Conservation (phyloP, 2,113 vertebrate species). For the Narcine bancroftii region DNA sequence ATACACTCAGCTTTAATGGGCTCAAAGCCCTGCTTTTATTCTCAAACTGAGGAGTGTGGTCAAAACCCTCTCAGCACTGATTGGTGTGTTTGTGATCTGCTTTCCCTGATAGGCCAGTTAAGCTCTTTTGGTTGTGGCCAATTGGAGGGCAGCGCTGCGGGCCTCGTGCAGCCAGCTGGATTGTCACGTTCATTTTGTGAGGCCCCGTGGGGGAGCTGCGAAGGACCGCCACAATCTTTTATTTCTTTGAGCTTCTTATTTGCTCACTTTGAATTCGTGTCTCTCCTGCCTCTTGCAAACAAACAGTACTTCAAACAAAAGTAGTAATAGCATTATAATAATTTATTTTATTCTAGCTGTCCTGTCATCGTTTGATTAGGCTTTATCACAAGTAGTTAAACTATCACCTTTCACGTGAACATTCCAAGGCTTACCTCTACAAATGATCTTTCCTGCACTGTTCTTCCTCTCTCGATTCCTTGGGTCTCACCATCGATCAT, state of each 20-base stretch:
- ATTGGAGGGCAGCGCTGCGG: too few species aligned
- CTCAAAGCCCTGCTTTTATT: too few species aligned
- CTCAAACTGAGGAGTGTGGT: too few species aligned
- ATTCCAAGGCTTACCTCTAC: not conserved
- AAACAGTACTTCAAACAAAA: not conserved
- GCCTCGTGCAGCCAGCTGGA: too few species aligned
- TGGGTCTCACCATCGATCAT: not conserved
- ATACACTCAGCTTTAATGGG: too few species aligned
- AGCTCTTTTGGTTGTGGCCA: too few species aligned
- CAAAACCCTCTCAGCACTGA: too few species aligned
- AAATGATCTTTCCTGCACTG: not conserved
- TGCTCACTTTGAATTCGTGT: not conserved
- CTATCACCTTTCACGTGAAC: not conserved
- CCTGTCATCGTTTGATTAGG: not conserved
- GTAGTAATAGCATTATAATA: not conserved
- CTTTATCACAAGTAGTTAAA: not conserved
- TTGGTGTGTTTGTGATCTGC: too few species aligned
- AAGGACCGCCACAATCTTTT: too few species aligned
- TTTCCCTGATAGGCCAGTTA: too few species aligned
- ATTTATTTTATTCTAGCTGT: not conserved
- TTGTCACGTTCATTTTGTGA: too few species aligned
- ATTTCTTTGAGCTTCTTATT: not conserved
- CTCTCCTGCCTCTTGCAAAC: not conserved
- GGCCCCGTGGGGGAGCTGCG: too few species aligned
- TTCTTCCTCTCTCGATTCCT: not conserved